A percentile compares a stretch with the other conserved stretches of the same genome.
Evolutionary conservation across 2,888 invertebrate species (phyloP).

Genomic region (Calliscelio sp.): DNA sequence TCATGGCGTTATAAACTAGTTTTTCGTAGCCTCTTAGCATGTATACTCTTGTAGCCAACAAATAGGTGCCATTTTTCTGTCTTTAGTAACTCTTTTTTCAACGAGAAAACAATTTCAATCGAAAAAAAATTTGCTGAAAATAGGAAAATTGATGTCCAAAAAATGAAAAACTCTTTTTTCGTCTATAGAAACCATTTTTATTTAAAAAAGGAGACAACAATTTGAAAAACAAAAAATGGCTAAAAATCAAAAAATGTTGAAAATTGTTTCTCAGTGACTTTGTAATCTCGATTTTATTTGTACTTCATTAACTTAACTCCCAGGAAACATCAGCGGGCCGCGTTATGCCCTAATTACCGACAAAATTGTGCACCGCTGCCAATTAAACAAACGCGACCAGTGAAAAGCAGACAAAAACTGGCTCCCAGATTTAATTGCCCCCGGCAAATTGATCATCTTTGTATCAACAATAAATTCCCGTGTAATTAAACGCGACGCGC

Average conservation of each 20-base stretch:
- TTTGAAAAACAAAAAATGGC: no score
- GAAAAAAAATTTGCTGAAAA: no score
- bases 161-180: no score
- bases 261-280: no score
- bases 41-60: constrained; percentile 48
- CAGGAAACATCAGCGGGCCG: not conserved
- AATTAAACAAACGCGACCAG: constrained; percentile 15
- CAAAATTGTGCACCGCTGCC: constrained; percentile 28
- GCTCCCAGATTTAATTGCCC: constrained; percentile 24
- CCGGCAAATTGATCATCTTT: constrained; percentile 34
- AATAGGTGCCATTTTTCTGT: constrained; percentile 43
- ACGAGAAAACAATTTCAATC: no score
- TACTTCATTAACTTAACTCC: constrained; percentile 26
- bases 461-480: constrained; percentile 39
- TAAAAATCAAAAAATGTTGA: no score
- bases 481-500: constrained; percentile 49
- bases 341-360: constrained; percentile 41
- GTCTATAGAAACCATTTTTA: no score
- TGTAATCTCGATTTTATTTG: constrained; percentile 20
- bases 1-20: constrained; percentile 66
- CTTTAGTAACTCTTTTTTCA: no score
- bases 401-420: constrained; percentile 42
- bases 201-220: no score
- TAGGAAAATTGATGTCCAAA: no score
- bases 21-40: constrained; percentile 61